Conservation (phyloP, 64 coral and sea anemone species). For the Orbicella faveolata region DNA sequence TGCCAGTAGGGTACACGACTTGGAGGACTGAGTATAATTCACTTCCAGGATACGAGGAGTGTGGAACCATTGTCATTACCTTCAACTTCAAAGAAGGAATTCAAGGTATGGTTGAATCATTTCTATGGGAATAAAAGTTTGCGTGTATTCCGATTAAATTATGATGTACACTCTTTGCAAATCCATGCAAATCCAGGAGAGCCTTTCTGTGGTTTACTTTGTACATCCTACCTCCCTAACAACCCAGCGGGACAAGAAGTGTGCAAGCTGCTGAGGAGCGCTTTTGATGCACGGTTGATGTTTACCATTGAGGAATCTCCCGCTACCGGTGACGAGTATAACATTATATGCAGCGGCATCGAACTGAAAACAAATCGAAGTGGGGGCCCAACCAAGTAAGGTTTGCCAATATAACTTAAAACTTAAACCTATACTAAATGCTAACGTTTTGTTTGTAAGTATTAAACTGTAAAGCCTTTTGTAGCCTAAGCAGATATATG, state of each 20-base stretch:
- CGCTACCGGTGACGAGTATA: not conserved
- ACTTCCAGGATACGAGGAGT: not conserved
- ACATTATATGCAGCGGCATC: not conserved
- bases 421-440: too few relatives aligned
- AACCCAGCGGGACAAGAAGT: not conserved
- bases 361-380: not conserved
- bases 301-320: not conserved
- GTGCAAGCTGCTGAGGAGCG: not conserved
- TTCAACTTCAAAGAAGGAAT: not conserved
- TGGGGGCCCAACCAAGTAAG: not conserved
- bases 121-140: not conserved
- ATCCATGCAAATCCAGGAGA: slow-evolving; percentile 13
- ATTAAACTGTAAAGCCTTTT: too few relatives aligned
- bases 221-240: not conserved
- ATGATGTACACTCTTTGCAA: not conserved
- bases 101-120: slow-evolving; percentile 1
- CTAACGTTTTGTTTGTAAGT: too few relatives aligned
- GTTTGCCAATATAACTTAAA: not conserved
- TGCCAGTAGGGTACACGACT: not conserved
- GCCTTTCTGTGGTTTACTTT: not conserved
- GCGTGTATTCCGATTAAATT: not conserved
- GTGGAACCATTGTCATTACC: not conserved
- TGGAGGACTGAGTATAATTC: not conserved
- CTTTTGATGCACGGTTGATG: not conserved
- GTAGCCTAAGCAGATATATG: too few relatives aligned